Percentiles rank a stretch among this genome's conserved stretches.
Conservation (phyloP, 2,888 invertebrate genomes). For the Ceraclea dissimilis region DNA sequence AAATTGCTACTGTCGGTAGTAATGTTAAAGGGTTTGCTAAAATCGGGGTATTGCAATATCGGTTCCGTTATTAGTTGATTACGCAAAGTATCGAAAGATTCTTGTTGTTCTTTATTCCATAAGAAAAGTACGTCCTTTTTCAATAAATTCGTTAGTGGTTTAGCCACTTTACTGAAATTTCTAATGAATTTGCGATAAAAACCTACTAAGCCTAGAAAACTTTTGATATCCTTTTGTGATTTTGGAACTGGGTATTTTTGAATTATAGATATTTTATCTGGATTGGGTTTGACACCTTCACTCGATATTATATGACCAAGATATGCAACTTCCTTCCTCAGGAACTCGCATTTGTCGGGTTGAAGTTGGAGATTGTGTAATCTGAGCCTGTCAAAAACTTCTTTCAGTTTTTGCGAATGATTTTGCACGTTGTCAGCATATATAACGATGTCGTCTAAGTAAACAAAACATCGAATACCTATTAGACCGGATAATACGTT, state of each 20-base stretch:
- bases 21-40: constrained; percentile 5
- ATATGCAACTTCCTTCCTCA: constrained; percentile 28
- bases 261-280: constrained; percentile 24
- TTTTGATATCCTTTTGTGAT: constrained; percentile 24
- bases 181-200: constrained; percentile 29
- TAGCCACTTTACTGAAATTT: constrained; percentile 24
- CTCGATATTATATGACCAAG: constrained; percentile 30
- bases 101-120: constrained; percentile 7
- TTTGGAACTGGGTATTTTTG: constrained; percentile 25
- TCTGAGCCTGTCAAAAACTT: constrained; percentile 18
- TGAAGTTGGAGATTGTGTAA: constrained; percentile 26
- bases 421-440: constrained; percentile 27
- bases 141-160: constrained; percentile 26
- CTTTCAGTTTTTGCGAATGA: constrained; percentile 20
- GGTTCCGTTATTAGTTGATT: constrained; percentile 3
- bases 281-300: constrained; percentile 26
- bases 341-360: constrained; percentile 28
- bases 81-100: constrained; percentile 2
- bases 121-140: constrained; percentile 23
- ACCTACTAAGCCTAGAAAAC: constrained; percentile 29
- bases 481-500: constrained; percentile 31
- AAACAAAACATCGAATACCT: constrained; percentile 30
- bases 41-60: constrained; percentile 10
- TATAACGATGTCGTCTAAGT: constrained; percentile 32
- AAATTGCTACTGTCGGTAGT: constrained; percentile 8